Evolutionary conservation across 2,113 vertebrate species (phyloP).

Genomic region (Sisor rabdophorus): DNA sequence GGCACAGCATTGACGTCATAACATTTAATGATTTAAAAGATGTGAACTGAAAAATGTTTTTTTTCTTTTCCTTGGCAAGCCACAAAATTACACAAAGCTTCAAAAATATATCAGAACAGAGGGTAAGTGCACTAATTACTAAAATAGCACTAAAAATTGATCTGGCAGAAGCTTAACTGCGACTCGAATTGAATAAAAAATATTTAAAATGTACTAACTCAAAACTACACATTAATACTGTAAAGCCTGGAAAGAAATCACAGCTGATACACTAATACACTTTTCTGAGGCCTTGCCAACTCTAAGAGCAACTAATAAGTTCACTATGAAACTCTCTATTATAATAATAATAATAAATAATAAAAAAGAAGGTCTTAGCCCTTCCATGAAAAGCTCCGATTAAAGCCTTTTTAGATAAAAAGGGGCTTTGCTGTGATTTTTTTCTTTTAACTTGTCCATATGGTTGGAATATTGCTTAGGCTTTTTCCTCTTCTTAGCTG

Average conservation of each 20-base stretch:
- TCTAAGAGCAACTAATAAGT: neutral
- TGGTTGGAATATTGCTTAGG: too few species aligned
- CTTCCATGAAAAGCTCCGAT: neutral
- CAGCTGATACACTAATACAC: neutral
- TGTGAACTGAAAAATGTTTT: neutral
- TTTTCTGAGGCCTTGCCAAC: neutral
- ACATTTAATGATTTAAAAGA: slow-evolving; percentile 9
- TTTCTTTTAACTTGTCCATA: too few species aligned
- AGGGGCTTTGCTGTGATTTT: too few species aligned
- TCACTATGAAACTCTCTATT: neutral
- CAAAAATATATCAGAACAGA: neutral
- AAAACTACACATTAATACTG: neutral
- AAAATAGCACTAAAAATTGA: neutral
- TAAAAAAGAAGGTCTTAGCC: neutral
- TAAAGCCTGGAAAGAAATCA: neutral
- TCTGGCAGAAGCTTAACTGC: neutral
- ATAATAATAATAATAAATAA: neutral
- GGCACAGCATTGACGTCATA: neutral
- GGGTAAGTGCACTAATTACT: neutral
- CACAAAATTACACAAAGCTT: too few species aligned
- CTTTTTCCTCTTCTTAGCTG: too few species aligned
- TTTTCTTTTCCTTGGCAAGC: neutral
- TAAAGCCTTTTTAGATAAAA: neutral
- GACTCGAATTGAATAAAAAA: neutral
- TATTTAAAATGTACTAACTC: neutral